Evolutionary conservation across 2,888 invertebrate species (phyloP).

Genomic region (Nymphalis polychloros): DNA sequence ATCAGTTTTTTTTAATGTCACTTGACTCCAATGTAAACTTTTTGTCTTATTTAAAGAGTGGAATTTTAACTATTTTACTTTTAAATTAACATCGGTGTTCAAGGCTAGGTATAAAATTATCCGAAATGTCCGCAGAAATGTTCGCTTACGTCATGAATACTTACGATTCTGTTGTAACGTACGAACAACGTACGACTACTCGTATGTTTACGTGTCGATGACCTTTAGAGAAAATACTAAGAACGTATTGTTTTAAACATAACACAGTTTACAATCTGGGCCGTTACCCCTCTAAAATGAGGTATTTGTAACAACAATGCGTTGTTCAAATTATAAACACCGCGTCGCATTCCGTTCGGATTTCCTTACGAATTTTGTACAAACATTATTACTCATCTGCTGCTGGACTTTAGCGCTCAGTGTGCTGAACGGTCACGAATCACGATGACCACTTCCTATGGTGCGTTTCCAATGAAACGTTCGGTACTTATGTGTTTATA

Average conservation of each 20-base stretch:
- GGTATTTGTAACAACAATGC: constrained; percentile 67
- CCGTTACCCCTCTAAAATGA: constrained; percentile 74
- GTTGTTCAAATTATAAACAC: constrained; percentile 61
- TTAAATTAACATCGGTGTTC: not conserved
- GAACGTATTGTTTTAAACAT: constrained; percentile 68
- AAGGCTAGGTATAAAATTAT: constrained; percentile 19
- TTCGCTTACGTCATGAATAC: constrained; percentile 43
- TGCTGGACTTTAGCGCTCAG: constrained; percentile 15
- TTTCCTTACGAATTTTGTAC: constrained; percentile 45
- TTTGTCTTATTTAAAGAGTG: not conserved
- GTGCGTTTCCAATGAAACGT: not conserved
- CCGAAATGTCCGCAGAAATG: constrained; percentile 20
- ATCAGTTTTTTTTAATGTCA: not conserved
- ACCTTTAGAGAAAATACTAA: constrained; percentile 67
- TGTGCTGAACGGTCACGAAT: not conserved
- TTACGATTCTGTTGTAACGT: constrained; percentile 33
- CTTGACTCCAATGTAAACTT: not conserved
- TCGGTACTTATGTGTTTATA: not conserved
- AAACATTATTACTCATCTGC: constrained; percentile 27
- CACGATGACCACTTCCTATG: not conserved
- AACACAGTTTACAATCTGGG: constrained; percentile 70
- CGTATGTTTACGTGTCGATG: constrained; percentile 72
- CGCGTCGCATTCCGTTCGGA: constrained; percentile 59
- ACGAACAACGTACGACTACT: constrained; percentile 46
- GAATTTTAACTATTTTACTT: too few species aligned